Evolutionary conservation across 2,888 invertebrate genomes (phyloP), one percentile per base, ranked within the genome.

Genomic region (Thymelicus acteon): DNA sequence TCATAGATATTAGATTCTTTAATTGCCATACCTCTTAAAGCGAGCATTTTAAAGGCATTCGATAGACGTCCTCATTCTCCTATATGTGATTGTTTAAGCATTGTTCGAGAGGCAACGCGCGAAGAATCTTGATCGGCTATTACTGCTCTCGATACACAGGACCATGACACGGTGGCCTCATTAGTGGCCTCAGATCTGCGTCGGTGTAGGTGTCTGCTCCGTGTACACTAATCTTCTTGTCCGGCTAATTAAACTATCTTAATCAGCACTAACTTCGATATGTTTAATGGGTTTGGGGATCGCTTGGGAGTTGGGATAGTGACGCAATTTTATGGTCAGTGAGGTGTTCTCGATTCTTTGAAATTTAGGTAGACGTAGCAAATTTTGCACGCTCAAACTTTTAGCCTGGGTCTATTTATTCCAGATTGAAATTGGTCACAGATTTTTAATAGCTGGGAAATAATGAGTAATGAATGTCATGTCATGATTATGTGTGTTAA

Each of bases 151-250:
- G n/a, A 13, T 58, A 39, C 31, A 7, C 13, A n/a, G 37, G 58
- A 39, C 58, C 58, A 37, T 58, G 58, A 58, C 58, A 31, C 37
- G 37, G 6, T 58, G 37, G 13, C 58, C 58, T 39, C 58, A 7
- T 58, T 58, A 37, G 1, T 31, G 37, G 40, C 2, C 40, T 40
- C 10, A 40, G 7, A 40, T 10, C 57, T 37, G 2, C 37, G 31
- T 7, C 54, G 10, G 58, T 37, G 39, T 39, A 58, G 37, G 58
- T 37, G 39, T 13, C 7, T n/a, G 44, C 44, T 12, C 12, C 10
- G 44, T 12, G 8, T 12, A 10, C 4, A 24, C n/a, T 44, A 19
- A 19, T 54, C 54, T 19, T 24, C 24, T 12, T 54, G 12, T 31
- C 31, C 49, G 7, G 24, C 24, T 54, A 54, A 54, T 54, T 54